Conservation (phyloP, 1,140 invertebrate species). For the Ceratosolen fusciceps region DNA sequence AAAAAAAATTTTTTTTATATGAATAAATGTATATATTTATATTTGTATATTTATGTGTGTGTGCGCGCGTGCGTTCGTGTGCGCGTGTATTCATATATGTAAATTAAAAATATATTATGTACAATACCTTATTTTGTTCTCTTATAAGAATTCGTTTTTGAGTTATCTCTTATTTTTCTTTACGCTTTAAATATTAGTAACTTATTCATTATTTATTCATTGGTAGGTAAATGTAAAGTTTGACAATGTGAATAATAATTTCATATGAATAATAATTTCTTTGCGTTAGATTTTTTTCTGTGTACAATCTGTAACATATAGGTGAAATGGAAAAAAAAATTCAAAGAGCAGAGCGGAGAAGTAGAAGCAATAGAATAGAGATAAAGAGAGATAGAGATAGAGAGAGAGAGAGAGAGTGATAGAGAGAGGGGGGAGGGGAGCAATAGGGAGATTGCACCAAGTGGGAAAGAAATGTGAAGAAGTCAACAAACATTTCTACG, state of each 20-base stretch:
- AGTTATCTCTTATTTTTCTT: neutral
- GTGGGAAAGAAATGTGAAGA: neutral
- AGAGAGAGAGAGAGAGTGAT: neutral
- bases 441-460: neutral
- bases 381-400: neutral
- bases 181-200: neutral
- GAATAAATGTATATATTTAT: neutral
- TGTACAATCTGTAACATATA: too few relatives aligned
- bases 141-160: neutral
- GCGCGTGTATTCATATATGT: neutral
- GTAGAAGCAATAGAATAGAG: neutral
- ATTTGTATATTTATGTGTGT: too few relatives aligned
- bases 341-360: too few relatives aligned
- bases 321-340: too few relatives aligned
- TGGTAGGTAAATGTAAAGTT: neutral
- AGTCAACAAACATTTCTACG: neutral
- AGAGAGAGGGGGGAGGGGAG: neutral
- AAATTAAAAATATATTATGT: conserved; percentile 20
- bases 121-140: neutral
- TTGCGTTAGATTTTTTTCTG: too few relatives aligned
- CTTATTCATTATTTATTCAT: neutral
- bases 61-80: too few relatives aligned
- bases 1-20: neutral
- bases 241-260: neutral
- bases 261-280: too few relatives aligned